These are phyloP conservation scores for Rhynchomys soricoides DNA, from an alignment of 2,113 vertebrate species.

Conservation along the genomic window DNA sequence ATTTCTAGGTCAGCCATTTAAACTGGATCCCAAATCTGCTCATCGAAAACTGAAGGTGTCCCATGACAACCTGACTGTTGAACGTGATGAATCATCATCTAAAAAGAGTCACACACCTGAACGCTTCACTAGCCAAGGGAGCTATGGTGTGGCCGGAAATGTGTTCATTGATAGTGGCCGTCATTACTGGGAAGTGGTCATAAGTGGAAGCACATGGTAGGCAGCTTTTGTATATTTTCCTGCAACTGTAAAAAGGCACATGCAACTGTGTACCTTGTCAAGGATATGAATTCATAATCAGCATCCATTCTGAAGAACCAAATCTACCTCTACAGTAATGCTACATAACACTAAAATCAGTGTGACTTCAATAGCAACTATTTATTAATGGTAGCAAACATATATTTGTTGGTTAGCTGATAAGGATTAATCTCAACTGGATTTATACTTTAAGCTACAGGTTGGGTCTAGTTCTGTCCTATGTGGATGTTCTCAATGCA, in stretches of 20 bases:
- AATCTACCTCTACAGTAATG: background rate
- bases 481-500: background rate
- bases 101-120: conserved; percentile 98
- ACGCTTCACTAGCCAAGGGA: conserved; percentile 95
- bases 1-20: conserved; percentile 95
- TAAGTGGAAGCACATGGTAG: conserved; percentile 98
- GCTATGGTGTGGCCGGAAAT: conserved; percentile 96
- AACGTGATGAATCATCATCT: conserved; percentile 96
- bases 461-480: background rate
- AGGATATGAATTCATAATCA: background rate
- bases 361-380: conserved; percentile 2
- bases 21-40: conserved; percentile 97
- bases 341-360: background rate
- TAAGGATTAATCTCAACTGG: background rate
- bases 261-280: conserved; percentile 4
- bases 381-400: background rate
- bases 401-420: background rate
- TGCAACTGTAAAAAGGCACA: background rate
- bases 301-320: conserved; percentile 30
- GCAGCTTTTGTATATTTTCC: conserved; percentile 50
- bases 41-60: conserved; percentile 97
- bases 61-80: conserved; percentile 97
- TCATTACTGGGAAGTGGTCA: conserved; percentile 99
- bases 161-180: conserved; percentile 98
- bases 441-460: background rate